These are phyloP conservation scores for Cryptus viduatorius DNA, from an alignment of 2,888 invertebrate species.

Conservation along the genomic window DNA sequence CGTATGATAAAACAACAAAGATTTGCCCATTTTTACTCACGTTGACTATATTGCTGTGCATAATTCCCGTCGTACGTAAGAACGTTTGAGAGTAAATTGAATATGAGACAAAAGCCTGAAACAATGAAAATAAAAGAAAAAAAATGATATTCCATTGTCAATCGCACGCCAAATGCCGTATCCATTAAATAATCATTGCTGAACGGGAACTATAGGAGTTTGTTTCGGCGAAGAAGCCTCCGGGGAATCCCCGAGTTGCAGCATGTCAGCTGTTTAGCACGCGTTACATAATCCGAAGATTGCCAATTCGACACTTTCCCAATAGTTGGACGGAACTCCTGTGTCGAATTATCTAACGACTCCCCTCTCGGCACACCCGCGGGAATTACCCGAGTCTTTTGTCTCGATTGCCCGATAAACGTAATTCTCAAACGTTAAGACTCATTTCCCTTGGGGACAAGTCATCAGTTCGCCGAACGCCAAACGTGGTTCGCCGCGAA, in stretches of 20 bases:
- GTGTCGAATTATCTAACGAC: not conserved
- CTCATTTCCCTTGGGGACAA: not conserved
- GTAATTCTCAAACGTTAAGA: not conserved
- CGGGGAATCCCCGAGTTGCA: conserved; percentile 51
- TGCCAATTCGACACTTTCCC: conserved; percentile 57
- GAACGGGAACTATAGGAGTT: not conserved
- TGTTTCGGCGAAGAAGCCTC: conserved; percentile 5
- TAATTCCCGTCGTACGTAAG: conserved; percentile 78
- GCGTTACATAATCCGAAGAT: conserved; percentile 40
- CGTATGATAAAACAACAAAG: not conserved
- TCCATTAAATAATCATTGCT: not conserved
- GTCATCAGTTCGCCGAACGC: not conserved
- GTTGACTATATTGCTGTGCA: conserved; percentile 74
- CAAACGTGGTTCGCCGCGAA: not conserved
- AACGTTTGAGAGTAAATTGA: conserved; percentile 75
- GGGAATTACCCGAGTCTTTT: conserved; percentile 1
- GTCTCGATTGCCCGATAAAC: not conserved
- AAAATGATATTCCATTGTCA: conserved; percentile 13
- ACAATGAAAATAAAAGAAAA: conserved; percentile 51
- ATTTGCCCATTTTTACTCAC: conserved; percentile 75
- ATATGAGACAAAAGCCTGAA: conserved; percentile 79
- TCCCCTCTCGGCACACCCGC: not conserved
- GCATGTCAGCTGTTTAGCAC: not conserved
- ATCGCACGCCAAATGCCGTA: not conserved
- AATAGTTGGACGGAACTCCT: conserved; percentile 24